Conservation (phyloP, 2,797 vertebrate species). For the Lacerta agilis region DNA sequence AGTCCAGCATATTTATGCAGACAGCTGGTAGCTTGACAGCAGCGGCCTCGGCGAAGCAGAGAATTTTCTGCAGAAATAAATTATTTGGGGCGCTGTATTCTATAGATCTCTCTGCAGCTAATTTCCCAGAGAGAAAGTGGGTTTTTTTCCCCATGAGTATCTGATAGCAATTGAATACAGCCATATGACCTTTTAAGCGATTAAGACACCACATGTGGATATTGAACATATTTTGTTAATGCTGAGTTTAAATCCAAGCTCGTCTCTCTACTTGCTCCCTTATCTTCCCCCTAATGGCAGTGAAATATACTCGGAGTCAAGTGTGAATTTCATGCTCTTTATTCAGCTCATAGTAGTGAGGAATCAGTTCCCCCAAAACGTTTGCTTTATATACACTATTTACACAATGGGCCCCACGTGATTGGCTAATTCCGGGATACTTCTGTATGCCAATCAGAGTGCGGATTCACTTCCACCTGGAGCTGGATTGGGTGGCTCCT, state of each 20-base stretch:
- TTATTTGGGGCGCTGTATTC: constrained; percentile 80
- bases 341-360: no score
- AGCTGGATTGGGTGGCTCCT: no score
- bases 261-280: neutral
- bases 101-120: constrained; percentile 76
- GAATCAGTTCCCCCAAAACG: no score
- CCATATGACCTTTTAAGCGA: constrained; percentile 72
- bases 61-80: constrained; percentile 84
- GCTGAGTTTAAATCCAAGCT: constrained; percentile 36
- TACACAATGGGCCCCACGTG: no score
- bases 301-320: no score
- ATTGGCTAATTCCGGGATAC: no score
- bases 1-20: constrained; percentile 73
- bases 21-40: constrained; percentile 65
- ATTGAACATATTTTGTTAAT: constrained; percentile 44
- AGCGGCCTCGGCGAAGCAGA: constrained; percentile 80
- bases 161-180: constrained; percentile 67
- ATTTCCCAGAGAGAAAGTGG: constrained; percentile 81
- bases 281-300: neutral
- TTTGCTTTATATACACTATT: no score
- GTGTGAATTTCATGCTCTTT: no score
- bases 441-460: no score
- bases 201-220: constrained; percentile 55
- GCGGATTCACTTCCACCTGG: no score
- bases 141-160: constrained; percentile 58